A percentile compares a stretch with the other conserved stretches of the same genome.
These are phyloP conservation scores for Labia minor DNA, from an alignment of 2,888 invertebrate genomes.

Conservation along the genomic window DNA sequence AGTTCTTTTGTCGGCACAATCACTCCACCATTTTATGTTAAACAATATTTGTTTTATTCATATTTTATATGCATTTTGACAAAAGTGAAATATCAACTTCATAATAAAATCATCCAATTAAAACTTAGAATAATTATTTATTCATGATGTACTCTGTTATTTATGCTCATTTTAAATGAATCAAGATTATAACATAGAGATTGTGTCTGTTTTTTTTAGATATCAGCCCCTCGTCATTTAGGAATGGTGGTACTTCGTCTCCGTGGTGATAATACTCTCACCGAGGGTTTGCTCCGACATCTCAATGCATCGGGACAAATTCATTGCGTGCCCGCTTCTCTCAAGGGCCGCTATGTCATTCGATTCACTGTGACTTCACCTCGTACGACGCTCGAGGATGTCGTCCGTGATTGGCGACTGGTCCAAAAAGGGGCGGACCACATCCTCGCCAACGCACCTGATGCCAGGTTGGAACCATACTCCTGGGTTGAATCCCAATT, in stretches of 20 bases:
- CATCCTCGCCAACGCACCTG: not conserved
- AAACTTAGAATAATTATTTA: too few relatives aligned
- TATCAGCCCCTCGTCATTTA: constrained; percentile 75
- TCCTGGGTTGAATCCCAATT: too few relatives aligned
- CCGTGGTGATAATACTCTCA: constrained; percentile 67
- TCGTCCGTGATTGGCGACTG: constrained; percentile 63
- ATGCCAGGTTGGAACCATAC: not conserved
- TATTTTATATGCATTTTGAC: too few relatives aligned
- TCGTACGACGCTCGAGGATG: constrained; percentile 45
- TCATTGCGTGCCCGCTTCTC: constrained; percentile 88
- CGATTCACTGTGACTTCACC: constrained; percentile 89
- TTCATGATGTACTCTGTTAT: too few relatives aligned
- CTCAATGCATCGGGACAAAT: constrained; percentile 78
- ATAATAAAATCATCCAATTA: too few relatives aligned
- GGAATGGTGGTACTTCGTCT: constrained; percentile 86
- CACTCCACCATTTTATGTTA: too few relatives aligned
- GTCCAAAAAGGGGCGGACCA: constrained; percentile 32
- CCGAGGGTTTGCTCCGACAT: constrained; percentile 76
- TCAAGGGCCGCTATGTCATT: constrained; percentile 78
- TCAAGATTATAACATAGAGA: too few relatives aligned
- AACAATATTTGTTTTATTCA: too few relatives aligned
- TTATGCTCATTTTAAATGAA: too few relatives aligned
- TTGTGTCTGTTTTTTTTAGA: too few relatives aligned
- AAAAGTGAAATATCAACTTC: too few relatives aligned
- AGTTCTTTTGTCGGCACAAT: too few relatives aligned